Percentiles rank a stretch among this genome's conserved stretches.
These are phyloP conservation scores for Thalassophryne amazonica DNA, from an alignment of 2,797 vertebrate species.

Conservation along the genomic window DNA sequence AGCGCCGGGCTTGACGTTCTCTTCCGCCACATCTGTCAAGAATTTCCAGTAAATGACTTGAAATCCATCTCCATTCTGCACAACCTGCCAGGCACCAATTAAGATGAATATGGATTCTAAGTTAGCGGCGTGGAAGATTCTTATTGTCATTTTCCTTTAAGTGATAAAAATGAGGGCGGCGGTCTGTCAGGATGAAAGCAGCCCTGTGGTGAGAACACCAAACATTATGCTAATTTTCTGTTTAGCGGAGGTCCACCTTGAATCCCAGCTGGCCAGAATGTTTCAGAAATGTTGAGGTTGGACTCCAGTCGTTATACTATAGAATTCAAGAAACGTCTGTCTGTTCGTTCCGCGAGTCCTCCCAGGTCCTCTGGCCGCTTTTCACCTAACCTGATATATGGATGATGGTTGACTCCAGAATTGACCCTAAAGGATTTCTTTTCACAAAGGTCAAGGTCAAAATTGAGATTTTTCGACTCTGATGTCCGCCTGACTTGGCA, in stretches of 20 bases:
- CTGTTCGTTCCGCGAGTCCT: too few relatives aligned
- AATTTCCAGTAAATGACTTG: constrained; percentile 76
- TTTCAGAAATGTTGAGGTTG: constrained; percentile 1
- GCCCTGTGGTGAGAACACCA: constrained; percentile 13
- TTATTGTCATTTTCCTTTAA: constrained; percentile 52
- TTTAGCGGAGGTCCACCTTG: constrained; percentile 10
- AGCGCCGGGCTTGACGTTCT: constrained; percentile 65
- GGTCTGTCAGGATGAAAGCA: constrained; percentile 13
- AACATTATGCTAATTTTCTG: constrained; percentile 14
- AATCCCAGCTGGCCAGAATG: constrained; percentile 7
- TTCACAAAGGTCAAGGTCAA: too few relatives aligned
- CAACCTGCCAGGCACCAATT: constrained; percentile 69
- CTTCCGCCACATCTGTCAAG: constrained; percentile 72
- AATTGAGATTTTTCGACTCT: too few relatives aligned
- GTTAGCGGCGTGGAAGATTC: constrained; percentile 54
- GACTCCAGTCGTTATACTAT: too few relatives aligned
- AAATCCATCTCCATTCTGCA: constrained; percentile 80
- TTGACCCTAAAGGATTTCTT: too few relatives aligned
- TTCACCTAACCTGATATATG: too few relatives aligned
- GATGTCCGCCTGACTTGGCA: too few relatives aligned
- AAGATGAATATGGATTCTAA: constrained; percentile 75
- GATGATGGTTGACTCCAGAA: too few relatives aligned
- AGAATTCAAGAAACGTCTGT: too few relatives aligned
- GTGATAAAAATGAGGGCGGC: constrained; percentile 52
- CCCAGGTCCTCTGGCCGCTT: too few relatives aligned